Evolutionary conservation across 2,888 invertebrate species (phyloP), one percentile per base, ranked within the genome.

Genomic region (Dicyrtomina minuta): DNA sequence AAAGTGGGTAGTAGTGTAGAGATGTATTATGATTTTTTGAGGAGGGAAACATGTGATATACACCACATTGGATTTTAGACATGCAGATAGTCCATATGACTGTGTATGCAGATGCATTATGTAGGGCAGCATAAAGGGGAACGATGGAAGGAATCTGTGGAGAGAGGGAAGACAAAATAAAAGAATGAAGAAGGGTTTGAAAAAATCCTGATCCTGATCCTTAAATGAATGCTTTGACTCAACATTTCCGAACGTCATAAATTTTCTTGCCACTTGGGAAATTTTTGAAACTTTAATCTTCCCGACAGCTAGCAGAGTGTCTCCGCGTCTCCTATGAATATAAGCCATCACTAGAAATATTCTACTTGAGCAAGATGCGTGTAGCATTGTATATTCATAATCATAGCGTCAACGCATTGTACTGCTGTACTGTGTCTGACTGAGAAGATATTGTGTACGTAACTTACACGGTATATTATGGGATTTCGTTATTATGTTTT

Each of bases 261-360:
- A 67, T 67, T 67, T 59, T 59, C 49, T 67, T 67, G 46, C 67
- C 66, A 67, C 67, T 67, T 67, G 68, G 62, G 68, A 68, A 68
- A 55, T 62, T 62, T 61, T 66, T 66, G 59, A 66, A 66, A 62
- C 61, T 62, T 68, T 68, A 68, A 68, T 68, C 68, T 68, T 56
- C 56, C 58, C 66, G 58, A 59, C 59, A 59, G 66, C 64, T 33
- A 64, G 33, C 33, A 33, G 33, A 3, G 4, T 33, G 33, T n/a
- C n/a, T n/a, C n/a, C n/a, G n/a, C n/a, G n/a, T n/a, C n/a, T n/a
- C n/a, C n/a, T n/a, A n/a, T n/a, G n/a, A n/a, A n/a, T n/a, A n/a
- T 33, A 33, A 8, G 33, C 8, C 33, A 5, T 5, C 33, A 33
- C 33, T 3, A 33, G 4, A 33, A 8, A 33, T 33, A 33, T 33